Evolutionary conservation across 2,113 vertebrate genomes (phyloP).

Genomic region (Phalacrocorax pelagicus): DNA sequence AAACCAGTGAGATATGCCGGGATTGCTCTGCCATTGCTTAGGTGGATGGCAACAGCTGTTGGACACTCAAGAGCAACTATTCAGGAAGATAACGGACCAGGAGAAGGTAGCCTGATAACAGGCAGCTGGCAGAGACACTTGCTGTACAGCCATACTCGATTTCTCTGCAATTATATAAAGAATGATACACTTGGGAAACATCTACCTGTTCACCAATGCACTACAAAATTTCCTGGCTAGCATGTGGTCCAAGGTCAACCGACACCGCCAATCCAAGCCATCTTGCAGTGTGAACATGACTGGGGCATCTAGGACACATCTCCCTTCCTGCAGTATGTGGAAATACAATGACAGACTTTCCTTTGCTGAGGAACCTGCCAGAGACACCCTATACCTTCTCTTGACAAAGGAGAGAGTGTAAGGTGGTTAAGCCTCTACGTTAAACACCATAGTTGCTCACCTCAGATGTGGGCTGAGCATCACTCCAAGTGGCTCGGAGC

Average conservation of each 20-base stretch:
- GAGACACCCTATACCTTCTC: background rate
- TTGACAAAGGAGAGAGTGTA: background rate
- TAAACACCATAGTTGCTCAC: background rate
- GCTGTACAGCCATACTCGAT: background rate
- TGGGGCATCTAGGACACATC: background rate
- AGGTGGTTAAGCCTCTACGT: accelerated
- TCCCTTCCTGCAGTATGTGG: background rate
- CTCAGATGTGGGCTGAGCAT: background rate
- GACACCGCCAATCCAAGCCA: background rate
- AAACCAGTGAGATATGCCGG: background rate
- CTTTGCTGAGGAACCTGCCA: background rate
- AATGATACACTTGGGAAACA: background rate
- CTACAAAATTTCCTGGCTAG: background rate
- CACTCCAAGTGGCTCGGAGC: accelerated
- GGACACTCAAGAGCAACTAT: background rate
- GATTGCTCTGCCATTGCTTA: background rate
- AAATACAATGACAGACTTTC: background rate
- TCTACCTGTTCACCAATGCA: background rate
- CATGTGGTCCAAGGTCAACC: background rate
- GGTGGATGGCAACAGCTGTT: background rate
- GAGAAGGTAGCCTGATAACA: background rate
- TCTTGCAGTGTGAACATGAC: background rate
- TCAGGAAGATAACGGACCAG: background rate
- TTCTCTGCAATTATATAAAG: background rate
- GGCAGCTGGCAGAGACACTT: background rate